phyloP scores from a whole-genome alignment of 2,113 vertebrate species.

The Ageneiosus marmoratus region DNA sequence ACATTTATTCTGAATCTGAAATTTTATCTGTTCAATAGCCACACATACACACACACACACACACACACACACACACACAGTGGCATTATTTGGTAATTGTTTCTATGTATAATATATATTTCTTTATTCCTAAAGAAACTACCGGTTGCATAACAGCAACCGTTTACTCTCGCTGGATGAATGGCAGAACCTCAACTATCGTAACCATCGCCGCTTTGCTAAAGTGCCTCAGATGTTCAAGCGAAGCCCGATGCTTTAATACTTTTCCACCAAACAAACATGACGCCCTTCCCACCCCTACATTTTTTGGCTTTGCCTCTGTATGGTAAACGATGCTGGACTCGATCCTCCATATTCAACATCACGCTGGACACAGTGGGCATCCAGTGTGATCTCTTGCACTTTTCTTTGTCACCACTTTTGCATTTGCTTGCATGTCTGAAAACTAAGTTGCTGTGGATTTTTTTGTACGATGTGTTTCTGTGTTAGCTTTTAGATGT shows the following conservation, averaged over 20 bases:
- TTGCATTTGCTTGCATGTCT: not conserved
- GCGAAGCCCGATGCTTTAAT: conserved; percentile 35
- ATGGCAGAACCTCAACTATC: conserved; percentile 49
- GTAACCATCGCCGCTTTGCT: conserved; percentile 51
- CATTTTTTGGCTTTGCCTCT: not conserved
- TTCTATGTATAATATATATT: not conserved
- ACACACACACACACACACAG: not conserved
- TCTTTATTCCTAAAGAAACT: conserved; percentile 60
- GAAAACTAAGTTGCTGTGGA: not conserved
- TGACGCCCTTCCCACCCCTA: not conserved
- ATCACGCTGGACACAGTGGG: not conserved
- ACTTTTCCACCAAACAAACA: not conserved
- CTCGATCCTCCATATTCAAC: not conserved
- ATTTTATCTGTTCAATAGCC: not conserved
- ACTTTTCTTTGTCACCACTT: not conserved
- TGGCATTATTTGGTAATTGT: not conserved
- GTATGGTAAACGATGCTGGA: not conserved
- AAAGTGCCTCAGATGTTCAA: conserved; percentile 47
- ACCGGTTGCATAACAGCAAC: conserved; percentile 19
- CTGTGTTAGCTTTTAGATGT: not conserved
- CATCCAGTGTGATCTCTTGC: not conserved
- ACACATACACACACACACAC: not conserved
- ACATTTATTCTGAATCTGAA: no score
- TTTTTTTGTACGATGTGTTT: not conserved
- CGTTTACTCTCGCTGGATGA: conserved; percentile 42